phyloP scores from a whole-genome alignment of 2,888 invertebrate species.

The Nowickia ferox region DNA sequence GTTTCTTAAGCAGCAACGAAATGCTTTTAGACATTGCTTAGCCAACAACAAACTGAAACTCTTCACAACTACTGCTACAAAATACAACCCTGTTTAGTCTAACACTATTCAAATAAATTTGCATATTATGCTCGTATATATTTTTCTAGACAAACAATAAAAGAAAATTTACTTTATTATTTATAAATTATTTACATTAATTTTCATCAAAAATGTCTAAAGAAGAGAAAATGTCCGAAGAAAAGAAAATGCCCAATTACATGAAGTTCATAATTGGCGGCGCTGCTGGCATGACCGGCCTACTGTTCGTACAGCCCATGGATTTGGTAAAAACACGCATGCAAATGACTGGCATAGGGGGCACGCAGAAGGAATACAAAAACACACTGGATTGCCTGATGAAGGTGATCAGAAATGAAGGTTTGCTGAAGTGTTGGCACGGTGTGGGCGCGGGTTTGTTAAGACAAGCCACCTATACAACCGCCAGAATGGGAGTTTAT shows the following conservation, averaged over 20 bases:
- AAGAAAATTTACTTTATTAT: background rate
- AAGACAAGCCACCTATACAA: conserved; percentile 98
- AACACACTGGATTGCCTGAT: conserved; percentile 91
- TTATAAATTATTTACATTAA: background rate
- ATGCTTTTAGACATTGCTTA: too few relatives aligned
- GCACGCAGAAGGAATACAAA: conserved; percentile 86
- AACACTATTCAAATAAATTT: too few relatives aligned
- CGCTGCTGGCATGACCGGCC: conserved; percentile 95
- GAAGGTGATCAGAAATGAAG: conserved; percentile 92
- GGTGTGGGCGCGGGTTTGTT: conserved; percentile 96
- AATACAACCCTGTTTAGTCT: too few relatives aligned
- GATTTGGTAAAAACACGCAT: conserved; percentile 99
- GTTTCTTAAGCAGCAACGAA: too few relatives aligned
- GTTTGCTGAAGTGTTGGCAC: conserved; percentile 92
- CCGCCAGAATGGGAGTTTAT: conserved; percentile 96
- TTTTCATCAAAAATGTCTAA: background rate
- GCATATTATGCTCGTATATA: too few relatives aligned
- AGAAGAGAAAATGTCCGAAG: conserved; percentile 32
- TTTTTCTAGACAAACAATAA: background rate
- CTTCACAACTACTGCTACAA: too few relatives aligned
- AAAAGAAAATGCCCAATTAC: conserved; percentile 75
- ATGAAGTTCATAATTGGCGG: conserved; percentile 93
- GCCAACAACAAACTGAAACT: too few relatives aligned
- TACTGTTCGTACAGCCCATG: conserved; percentile 96
- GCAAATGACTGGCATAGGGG: conserved; percentile 89